phyloP scores from a whole-genome alignment of 2,888 invertebrate genomes.

The Argynnis bischoffii region DNA sequence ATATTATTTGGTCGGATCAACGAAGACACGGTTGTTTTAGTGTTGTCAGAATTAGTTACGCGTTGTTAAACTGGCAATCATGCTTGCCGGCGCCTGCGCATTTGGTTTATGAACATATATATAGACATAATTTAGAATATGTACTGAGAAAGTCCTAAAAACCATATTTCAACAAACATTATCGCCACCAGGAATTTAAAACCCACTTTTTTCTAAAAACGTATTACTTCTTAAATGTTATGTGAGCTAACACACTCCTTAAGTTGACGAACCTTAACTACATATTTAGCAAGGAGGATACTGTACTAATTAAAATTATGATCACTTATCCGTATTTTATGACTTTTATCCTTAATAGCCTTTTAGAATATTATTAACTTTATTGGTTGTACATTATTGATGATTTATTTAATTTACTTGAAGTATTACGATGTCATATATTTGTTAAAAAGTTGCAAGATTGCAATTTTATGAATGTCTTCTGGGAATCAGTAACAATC shows the following conservation, averaged over 20 bases:
- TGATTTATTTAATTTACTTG: slow-evolving; percentile 34
- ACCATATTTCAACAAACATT: too few species aligned
- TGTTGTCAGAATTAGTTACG: slow-evolving; percentile 73
- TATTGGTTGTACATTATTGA: slow-evolving; percentile 33
- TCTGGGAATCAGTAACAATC: slow-evolving; percentile 1
- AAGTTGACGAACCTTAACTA: slow-evolving; percentile 4
- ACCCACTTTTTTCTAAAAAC: too few species aligned
- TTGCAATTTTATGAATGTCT: slow-evolving; percentile 17
- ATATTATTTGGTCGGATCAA: slow-evolving; percentile 53
- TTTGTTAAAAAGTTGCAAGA: slow-evolving; percentile 20
- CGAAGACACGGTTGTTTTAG: slow-evolving; percentile 58
- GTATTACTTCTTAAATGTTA: too few species aligned
- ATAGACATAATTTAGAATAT: neutral
- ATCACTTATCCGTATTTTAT: slow-evolving; percentile 30
- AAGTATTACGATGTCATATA: slow-evolving; percentile 11
- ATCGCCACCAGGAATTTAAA: too few species aligned
- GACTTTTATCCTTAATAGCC: slow-evolving; percentile 24
- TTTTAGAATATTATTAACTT: slow-evolving; percentile 28
- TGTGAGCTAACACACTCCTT: neutral
- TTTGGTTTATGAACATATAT: slow-evolving; percentile 10
- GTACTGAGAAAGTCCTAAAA: neutral
- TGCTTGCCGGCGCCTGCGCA: slow-evolving; percentile 62
- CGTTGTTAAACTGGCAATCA: slow-evolving; percentile 67
- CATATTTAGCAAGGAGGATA: slow-evolving; percentile 9
- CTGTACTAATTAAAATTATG: slow-evolving; percentile 29